Evolutionary conservation across 2,888 invertebrate species (phyloP).

Genomic region (Hyposoter didymator): DNA sequence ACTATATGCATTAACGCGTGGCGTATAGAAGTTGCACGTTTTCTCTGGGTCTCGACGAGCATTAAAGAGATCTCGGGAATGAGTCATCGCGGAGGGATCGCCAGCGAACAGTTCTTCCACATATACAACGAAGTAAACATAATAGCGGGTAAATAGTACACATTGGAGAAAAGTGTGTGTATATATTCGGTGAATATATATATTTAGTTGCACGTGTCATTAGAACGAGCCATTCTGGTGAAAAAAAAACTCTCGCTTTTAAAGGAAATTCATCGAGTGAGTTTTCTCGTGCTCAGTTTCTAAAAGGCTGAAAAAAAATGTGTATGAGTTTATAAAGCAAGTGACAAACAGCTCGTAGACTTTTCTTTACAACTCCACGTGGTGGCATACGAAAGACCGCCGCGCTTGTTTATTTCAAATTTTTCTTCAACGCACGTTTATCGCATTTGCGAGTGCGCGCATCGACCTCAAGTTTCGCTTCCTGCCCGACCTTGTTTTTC

Average conservation of each 20-base stretch:
- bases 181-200: slow-evolving; percentile 13
- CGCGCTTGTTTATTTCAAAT: slow-evolving; percentile 15
- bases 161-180: neutral
- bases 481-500: slow-evolving; percentile 62
- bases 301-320: neutral
- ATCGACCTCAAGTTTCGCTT: slow-evolving; percentile 56
- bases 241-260: slow-evolving; percentile 47
- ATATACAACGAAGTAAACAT: neutral
- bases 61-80: slow-evolving; percentile 46
- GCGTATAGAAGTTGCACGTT: slow-evolving; percentile 1
- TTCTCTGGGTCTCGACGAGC: slow-evolving; percentile 10
- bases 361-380: slow-evolving; percentile 10
- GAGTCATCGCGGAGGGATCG: slow-evolving; percentile 54
- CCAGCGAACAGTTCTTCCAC: slow-evolving; percentile 3
- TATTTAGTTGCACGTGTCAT: slow-evolving; percentile 27
- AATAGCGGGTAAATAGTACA: slow-evolving; percentile 10
- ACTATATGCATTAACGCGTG: slow-evolving; percentile 11
- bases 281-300: slow-evolving; percentile 6
- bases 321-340: neutral
- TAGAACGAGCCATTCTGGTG: slow-evolving; percentile 58
- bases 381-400: neutral
- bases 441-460: slow-evolving; percentile 7
- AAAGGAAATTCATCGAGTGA: slow-evolving; percentile 4
- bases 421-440: neutral
- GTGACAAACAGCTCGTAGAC: neutral